phyloP scores from a whole-genome alignment of 1,140 invertebrate genomes.

The Episyrphus balteatus region DNA sequence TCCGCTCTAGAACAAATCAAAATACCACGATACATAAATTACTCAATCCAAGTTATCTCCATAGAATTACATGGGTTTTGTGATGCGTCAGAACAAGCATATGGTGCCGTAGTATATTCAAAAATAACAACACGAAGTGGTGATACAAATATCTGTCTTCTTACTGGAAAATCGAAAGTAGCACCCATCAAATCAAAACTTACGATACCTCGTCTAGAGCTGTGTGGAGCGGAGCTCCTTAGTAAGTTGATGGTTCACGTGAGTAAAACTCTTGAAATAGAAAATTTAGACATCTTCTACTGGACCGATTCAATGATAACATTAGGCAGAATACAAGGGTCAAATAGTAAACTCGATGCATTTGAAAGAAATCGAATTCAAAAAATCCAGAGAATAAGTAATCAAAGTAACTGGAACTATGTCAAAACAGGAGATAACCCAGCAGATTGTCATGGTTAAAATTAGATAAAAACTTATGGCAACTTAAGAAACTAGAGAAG shows the following conservation, averaged over 20 bases:
- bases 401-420: slow-evolving; percentile 16
- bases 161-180: slow-evolving; percentile 24
- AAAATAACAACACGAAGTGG: slow-evolving; percentile 6
- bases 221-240: slow-evolving; percentile 14
- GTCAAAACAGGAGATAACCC: slow-evolving; percentile 24
- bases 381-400: slow-evolving; percentile 19
- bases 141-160: slow-evolving; percentile 9
- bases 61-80: slow-evolving; percentile 26
- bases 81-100: slow-evolving; percentile 31
- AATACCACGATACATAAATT: too few relatives aligned
- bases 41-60: neutral
- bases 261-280: neutral
- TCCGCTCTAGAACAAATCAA: too few relatives aligned
- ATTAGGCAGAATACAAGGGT: slow-evolving; percentile 19
- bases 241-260: slow-evolving; percentile 13
- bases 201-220: slow-evolving; percentile 20
- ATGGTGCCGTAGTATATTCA: slow-evolving; percentile 27
- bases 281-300: neutral
- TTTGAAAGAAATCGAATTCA: slow-evolving; percentile 24
- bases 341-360: slow-evolving; percentile 11
- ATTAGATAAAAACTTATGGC: neutral
- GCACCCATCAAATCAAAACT: slow-evolving; percentile 20
- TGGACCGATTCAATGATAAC: slow-evolving; percentile 29
- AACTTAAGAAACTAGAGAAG: too few relatives aligned
- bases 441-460: slow-evolving; percentile 19